Evolutionary conservation across 2,797 vertebrate species (phyloP).

Genomic region (Anabas testudineus): DNA sequence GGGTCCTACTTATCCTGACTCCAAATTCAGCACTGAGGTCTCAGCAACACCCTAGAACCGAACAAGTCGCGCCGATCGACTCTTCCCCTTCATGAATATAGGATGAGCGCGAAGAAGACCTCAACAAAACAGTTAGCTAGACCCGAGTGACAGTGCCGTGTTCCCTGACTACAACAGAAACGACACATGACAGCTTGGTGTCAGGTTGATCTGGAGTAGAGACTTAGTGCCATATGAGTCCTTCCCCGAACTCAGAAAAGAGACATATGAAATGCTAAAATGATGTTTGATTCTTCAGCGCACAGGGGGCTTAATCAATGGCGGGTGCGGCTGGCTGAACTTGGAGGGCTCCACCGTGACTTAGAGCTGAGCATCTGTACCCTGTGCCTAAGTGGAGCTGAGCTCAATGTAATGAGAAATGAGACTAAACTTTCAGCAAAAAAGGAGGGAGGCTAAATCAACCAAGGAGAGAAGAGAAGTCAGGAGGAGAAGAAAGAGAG

Average conservation of each 20-base stretch:
- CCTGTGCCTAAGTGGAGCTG: constrained; percentile 33
- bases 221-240: not conserved
- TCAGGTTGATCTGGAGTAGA: constrained; percentile 16
- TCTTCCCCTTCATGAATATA: constrained; percentile 65
- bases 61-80: constrained; percentile 15
- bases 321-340: constrained; percentile 52
- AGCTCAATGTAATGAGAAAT: constrained; percentile 61
- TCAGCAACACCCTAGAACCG: constrained; percentile 28
- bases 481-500: constrained; percentile 5
- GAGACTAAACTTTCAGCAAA: constrained; percentile 46
- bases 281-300: constrained; percentile 32
- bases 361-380: constrained; percentile 55
- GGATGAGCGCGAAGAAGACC: constrained; percentile 56
- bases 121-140: constrained; percentile 31
- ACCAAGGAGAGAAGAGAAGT: constrained; percentile 26
- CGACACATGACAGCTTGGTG: constrained; percentile 16
- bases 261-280: constrained; percentile 49
- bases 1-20: constrained; percentile 5
- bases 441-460: constrained; percentile 15
- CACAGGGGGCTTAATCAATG: constrained; percentile 58
- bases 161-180: constrained; percentile 18
- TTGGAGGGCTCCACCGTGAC: constrained; percentile 50
- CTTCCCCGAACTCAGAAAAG: constrained; percentile 29
- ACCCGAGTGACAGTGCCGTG: constrained; percentile 13
- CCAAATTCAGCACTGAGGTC: constrained; percentile 20